Base-by-base conservation (phyloP, 2,113 vertebrate genomes). In the Clupea harengus region DNA sequence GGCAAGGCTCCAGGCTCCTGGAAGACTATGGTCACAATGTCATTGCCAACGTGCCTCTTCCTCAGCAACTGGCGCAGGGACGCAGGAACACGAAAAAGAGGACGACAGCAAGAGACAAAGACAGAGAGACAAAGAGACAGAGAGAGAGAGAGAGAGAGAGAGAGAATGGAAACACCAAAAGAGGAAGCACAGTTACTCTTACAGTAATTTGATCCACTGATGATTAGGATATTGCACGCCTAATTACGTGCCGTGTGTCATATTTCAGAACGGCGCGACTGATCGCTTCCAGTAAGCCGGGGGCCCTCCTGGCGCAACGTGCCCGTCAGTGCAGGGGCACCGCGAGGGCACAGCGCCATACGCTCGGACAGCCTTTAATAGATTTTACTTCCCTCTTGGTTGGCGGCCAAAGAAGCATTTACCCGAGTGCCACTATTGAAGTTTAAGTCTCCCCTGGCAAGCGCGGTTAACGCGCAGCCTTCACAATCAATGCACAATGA, bases 1-100 rank as follows among this genome's bases (percentile, higher is more conserved):
- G 97, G 96, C 83, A 94, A 92, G 0, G 97, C 96, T 20, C 96
- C 97, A 0, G 96, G 96, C 85, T 98, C 97, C 93, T 98, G 97
- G 94, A 98, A 98, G 92, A 98, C 96, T 89, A 98, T 96, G 8
- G 97, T 98, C 89, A 98, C 96, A 0, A 98, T 98, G 92, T 98
- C 96, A 20, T 98, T 98, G 85, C 97, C 97, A 1, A 98, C 97
- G 91, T 98, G 97, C 57, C 97, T 95, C 83, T 98, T 98, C 88
- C 97, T 93, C 88, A 98, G 93, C 85, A 98, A 90, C 97, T 98
- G 92, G 5, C 22, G 13, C 10, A 87, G 44, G 88, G n/a, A 82
- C 11, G 81, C 13, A 47, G 0, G 84, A 81, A 88, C 7, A 47
- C 20, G 39, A 81, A 25, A 10, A n/a, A 47, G n/a, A 52, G 45